Percentiles rank a stretch among this genome's conserved stretches.
phyloP scores from a whole-genome alignment of 2,113 vertebrate genomes.

The Vulpes lagopus region DNA sequence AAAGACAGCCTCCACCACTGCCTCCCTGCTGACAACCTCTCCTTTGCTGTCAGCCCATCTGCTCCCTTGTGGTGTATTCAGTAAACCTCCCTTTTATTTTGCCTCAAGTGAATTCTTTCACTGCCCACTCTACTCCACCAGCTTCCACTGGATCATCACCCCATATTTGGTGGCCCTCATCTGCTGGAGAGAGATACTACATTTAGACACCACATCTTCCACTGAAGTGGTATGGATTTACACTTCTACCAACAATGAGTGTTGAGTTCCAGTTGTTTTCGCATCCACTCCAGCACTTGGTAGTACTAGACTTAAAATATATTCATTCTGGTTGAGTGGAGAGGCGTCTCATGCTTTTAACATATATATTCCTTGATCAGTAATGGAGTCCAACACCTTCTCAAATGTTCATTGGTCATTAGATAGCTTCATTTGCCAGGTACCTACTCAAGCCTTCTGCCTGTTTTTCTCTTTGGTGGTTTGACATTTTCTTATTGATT shows the following conservation, averaged over 20 bases:
- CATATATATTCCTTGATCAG: background rate
- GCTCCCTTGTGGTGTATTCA: background rate
- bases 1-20: background rate
- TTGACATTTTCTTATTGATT: conserved; percentile 15
- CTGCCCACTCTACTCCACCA: background rate
- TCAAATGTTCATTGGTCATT: background rate
- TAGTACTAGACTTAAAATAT: background rate
- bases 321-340: background rate
- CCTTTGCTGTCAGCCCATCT: background rate
- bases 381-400: background rate
- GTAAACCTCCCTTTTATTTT: background rate
- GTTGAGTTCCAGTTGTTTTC: background rate
- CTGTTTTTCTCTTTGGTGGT: background rate
- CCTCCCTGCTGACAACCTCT: background rate
- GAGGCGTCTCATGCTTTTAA: background rate
- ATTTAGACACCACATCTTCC: background rate
- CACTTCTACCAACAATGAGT: too few species aligned
- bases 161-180: background rate
- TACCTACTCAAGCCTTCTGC: background rate
- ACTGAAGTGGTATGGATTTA: background rate
- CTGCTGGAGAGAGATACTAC: background rate
- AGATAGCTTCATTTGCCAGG: background rate
- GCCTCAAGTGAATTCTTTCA: background rate
- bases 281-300: background rate
- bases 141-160: background rate